Evolutionary conservation across 2,113 vertebrate genomes (phyloP), one percentile per base, ranked within the genome.

Genomic region (Urocitellus parryii): DNA sequence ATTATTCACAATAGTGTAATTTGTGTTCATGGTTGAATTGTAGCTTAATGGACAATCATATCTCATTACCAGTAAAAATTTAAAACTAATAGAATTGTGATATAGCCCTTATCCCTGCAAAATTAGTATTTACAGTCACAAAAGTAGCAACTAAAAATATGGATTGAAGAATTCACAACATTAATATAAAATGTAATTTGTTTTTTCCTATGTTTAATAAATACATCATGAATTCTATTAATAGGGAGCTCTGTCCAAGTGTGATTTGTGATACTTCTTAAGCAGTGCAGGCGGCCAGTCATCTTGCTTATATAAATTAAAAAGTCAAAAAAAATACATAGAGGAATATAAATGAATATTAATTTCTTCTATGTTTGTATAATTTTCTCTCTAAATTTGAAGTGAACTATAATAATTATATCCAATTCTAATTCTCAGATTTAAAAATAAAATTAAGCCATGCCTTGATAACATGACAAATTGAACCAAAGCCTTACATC

Each of bases 101-200:
- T 79, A 2, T 22, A 93, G 58, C 2, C 4, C 6, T 80, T 87
- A 4, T 79, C 92, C 51, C 80, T 96, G n/a, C 32, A 97, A 91
- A 97, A 96, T 96, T 95, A 84, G 22, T 87, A 86, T 80, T 77
- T 88, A 95, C 4, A 70, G 53, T 70, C 93, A 17, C 51, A 94
- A 97, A 95, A 94, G 56, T 63, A 78, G n/a, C 67, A 96, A 88
- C 25, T 88, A 85, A 96, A 97, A 96, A 70, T 84, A 95, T 85
- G 24, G 18, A 86, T 65, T 78, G 11, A 74, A 90, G 63, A 97
- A 93, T 88, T 94, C 86, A 91, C 48, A n/a, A 51, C 32, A 90
- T 92, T 91, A 88, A 73, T 37, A 73, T 77, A 76, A 97, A 94
- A 93, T 91, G 37, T 42, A n/a, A 86, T 95, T 96, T 85, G 1